These are phyloP conservation scores for Protobothrops mucrosquamatus DNA, from an alignment of 2,113 vertebrate genomes.

Conservation along the genomic window DNA sequence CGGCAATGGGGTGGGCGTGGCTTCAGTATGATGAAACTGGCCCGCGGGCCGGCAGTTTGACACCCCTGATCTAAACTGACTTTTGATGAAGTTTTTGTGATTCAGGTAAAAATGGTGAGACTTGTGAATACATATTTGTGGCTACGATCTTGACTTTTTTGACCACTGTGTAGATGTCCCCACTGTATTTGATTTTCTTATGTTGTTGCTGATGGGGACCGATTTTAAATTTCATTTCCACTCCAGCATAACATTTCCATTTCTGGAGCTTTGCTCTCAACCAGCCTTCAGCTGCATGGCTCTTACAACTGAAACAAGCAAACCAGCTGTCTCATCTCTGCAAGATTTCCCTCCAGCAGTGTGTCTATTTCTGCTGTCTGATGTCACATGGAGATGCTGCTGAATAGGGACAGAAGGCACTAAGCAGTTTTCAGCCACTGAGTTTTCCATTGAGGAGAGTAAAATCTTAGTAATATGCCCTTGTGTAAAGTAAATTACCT, in stretches of 20 bases:
- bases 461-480: constrained; percentile 12
- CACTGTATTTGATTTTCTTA: neutral
- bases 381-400: neutral
- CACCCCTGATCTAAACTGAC: neutral
- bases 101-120: neutral
- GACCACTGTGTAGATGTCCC: neutral
- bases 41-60: too few relatives aligned
- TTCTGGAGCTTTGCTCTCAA: neutral
- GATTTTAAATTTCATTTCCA: neutral
- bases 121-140: neutral
- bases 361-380: neutral
- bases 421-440: neutral
- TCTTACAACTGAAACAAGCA: neutral
- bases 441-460: neutral
- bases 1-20: too few relatives aligned
- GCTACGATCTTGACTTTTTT: neutral
- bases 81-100: neutral
- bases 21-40: too few relatives aligned
- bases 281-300: neutral
- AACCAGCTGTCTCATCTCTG: neutral
- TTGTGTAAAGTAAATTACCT: neutral
- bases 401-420: neutral
- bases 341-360: neutral
- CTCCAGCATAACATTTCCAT: neutral
- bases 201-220: neutral